These are phyloP conservation scores for Cavia aperea DNA, from an alignment of 2,113 vertebrate species.

Conservation along the genomic window DNA sequence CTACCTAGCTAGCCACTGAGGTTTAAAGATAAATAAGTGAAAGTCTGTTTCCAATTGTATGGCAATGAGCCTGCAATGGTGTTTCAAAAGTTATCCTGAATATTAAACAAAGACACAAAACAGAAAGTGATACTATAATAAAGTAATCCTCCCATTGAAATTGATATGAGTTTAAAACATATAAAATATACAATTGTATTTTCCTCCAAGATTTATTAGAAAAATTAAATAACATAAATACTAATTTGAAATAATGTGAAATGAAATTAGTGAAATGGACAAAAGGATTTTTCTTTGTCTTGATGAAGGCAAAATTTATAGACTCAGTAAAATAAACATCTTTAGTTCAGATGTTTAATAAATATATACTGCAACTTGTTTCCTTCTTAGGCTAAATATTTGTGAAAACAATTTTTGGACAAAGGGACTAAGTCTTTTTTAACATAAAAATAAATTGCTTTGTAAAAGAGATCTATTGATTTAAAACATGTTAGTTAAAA, in stretches of 20 bases:
- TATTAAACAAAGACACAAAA: not conserved
- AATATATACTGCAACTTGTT: not conserved
- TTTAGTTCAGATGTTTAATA: not conserved
- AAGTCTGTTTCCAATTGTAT: not conserved
- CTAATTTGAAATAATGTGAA: conserved; percentile 19
- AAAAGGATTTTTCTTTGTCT: not conserved
- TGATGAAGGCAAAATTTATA: not conserved
- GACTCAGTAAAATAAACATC: not conserved
- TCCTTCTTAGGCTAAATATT: not conserved
- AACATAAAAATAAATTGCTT: conserved; percentile 29
- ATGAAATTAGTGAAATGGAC: conserved; percentile 3
- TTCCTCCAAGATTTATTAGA: not conserved
- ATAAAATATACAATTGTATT: conserved; percentile 16
- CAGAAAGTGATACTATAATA: not conserved
- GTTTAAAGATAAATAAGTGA: conserved; percentile 18
- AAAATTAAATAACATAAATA: conserved; percentile 8
- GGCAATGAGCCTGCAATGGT: not conserved
- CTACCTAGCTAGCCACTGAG: not conserved
- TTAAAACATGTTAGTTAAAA: not conserved
- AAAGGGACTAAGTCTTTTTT: not conserved
- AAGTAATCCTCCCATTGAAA: not conserved
- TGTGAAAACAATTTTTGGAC: not conserved
- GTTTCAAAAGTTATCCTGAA: not conserved
- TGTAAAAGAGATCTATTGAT: not conserved
- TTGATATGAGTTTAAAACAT: not conserved